These are phyloP conservation scores for Netelia melanura DNA, from an alignment of 2,888 invertebrate genomes.

Conservation along the genomic window DNA sequence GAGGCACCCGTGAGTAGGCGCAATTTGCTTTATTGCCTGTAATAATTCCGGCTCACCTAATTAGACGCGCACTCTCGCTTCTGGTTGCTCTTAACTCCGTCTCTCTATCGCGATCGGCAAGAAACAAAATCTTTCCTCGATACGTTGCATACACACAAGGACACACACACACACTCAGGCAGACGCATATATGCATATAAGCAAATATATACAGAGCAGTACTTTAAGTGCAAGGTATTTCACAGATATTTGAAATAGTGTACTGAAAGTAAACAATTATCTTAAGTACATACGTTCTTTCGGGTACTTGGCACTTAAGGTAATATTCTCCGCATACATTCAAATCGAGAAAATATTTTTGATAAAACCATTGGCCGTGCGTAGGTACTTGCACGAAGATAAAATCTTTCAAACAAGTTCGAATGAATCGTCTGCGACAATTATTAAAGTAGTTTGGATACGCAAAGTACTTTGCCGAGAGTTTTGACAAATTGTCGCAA, in stretches of 20 bases:
- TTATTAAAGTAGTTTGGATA: too few relatives aligned
- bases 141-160: background rate
- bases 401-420: too few relatives aligned
- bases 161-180: background rate
- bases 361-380: too few relatives aligned
- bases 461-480: too few relatives aligned
- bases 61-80: constrained; percentile 55
- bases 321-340: too few relatives aligned
- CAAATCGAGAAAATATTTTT: too few relatives aligned
- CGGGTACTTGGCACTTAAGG: too few relatives aligned
- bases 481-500: too few relatives aligned
- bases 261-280: too few relatives aligned
- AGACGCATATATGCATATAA: background rate
- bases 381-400: too few relatives aligned
- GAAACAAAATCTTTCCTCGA: constrained; percentile 42
- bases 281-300: too few relatives aligned
- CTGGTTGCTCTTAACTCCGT: constrained; percentile 26
- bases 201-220: background rate
- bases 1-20: constrained; percentile 72
- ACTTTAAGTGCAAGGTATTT: background rate
- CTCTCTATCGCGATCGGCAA: constrained; percentile 44
- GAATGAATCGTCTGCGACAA: too few relatives aligned
- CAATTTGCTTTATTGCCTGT: constrained; percentile 80
- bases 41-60: constrained; percentile 76
- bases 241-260: background rate